Evolutionary conservation across 2,113 vertebrate genomes (phyloP), one percentile per base, ranked within the genome.

Genomic region (Cottus gobio): DNA sequence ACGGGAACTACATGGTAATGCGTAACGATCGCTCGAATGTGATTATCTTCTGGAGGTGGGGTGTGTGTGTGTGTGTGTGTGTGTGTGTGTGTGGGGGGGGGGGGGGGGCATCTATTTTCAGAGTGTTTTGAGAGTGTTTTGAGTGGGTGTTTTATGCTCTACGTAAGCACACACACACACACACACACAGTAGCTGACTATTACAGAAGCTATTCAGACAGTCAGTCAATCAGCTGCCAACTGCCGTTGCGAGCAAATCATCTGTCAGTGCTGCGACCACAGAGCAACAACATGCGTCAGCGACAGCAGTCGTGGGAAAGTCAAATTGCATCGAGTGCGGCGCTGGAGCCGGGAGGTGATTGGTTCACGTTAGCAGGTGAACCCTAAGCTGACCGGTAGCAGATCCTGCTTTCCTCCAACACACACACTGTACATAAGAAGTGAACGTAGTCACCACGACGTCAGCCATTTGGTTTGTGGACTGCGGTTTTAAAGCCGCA

Each of bases 1-100:
- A 88, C 77, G 68, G 89, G 80, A 90, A 89, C 80, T 82, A 82
- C 77, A 85, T 86, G 82, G 79, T 85, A 90, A 91, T 88, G 88
- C 75, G 78, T 87, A 88, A 89, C 75, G 87, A 88, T 89, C 28
- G 85, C 68, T 64, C 26, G 13, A 75, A 87, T 89, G 82, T 13
- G 70, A 89, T 91, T 90, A 92, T 89, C 79, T 66, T 75, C 65
- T 44, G 36, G 63, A 50, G 36, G 44, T 46, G 44, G 44, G 44
- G 15, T 13, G 52, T 44, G 13, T 36, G 36, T n/a, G n/a, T n/a
- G n/a, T n/a, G n/a, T n/a, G n/a, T n/a, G n/a, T n/a, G n/a, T n/a
- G n/a, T n/a, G n/a, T n/a, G n/a, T n/a, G n/a, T n/a, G n/a, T n/a
- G n/a, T n/a, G 31, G 2, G 31, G 2, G 39, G 37, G 44, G 52